phyloP scores from a whole-genome alignment of 2,797 vertebrate genomes.

The Rostrhamus sociabilis region DNA sequence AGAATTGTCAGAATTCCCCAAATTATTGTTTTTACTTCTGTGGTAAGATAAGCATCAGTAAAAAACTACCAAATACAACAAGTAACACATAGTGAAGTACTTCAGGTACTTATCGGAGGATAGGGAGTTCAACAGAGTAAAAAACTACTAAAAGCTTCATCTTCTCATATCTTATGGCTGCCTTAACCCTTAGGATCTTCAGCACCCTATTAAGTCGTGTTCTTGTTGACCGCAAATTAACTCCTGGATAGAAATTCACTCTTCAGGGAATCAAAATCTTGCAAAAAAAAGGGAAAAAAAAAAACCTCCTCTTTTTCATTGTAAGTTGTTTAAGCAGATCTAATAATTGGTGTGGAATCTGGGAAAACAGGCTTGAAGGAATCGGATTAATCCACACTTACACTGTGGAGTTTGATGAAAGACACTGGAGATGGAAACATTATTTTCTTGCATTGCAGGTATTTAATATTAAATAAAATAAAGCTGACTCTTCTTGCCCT shows the following conservation, averaged over 20 bases:
- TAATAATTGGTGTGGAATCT: background rate
- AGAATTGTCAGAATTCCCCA: background rate
- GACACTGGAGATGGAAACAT: background rate
- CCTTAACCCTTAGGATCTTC: background rate
- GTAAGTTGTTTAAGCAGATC: background rate
- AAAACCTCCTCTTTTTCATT: accelerated
- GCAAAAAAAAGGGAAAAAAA: accelerated
- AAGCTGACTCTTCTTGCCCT: background rate
- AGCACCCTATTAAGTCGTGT: background rate
- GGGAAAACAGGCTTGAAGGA: background rate
- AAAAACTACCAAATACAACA: background rate
- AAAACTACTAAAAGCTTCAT: background rate
- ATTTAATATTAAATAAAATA: background rate
- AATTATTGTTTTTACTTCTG: background rate
- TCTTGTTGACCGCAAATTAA: background rate
- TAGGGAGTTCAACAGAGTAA: background rate
- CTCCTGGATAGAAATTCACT: background rate
- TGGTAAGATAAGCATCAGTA: background rate
- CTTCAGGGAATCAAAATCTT: background rate
- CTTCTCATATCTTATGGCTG: background rate
- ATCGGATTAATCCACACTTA: background rate
- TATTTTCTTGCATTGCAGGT: background rate
- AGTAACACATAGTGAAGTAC: background rate
- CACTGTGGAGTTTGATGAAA: background rate
- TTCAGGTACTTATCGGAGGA: background rate